Evolutionary conservation across 1,140 invertebrate genomes (phyloP), one percentile per base, ranked within the genome.

Genomic region (Lutraria rhynchaena): DNA sequence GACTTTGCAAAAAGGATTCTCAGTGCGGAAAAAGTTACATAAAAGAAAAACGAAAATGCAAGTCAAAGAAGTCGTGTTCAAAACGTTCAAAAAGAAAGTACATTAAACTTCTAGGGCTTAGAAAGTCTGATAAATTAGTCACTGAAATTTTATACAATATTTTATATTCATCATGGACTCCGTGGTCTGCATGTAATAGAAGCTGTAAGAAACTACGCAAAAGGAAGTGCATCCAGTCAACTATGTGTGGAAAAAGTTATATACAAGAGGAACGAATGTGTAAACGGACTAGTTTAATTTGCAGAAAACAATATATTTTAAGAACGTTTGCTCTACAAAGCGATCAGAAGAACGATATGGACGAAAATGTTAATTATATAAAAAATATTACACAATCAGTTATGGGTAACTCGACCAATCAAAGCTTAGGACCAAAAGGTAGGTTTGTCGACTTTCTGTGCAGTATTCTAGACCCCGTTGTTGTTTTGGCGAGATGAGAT

Each of bases 91-190:
- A 49, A 11, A 53, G 61, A 77, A 75, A 75, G 24, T 63, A 51
- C 51, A 46, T 77, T 7, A 51, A 67, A 67, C 22, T 77, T n/a
- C 67, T 77, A 55, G 58, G 75, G 37, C 51, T 77, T 24, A 61
- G 61, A 55, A 77, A 77, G 51, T 29, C n/a, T 65, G 75, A 63
- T 67, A 77, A 55, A 65, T 67, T 77, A 55, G 63, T 77, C 0
- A 67, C 65, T 55, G 27, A 77, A 55, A 77, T 77, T 67, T 67
- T 77, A 65, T 77, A 77, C 44, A 67, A 77, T 53, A 63, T 63
- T 55, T 35, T 77, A 55, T 77, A 77, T 35, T 46, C 58, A 11
- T 13, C 61, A 17, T 77, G 75, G 60, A 65, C 75, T 4, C 35
- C 60, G 22, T 77, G 75, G 75, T 65, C 75, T 9, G 46, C 44